Conservation (phyloP, 2,113 vertebrate species). For the Trichomycterus rosablanca region DNA sequence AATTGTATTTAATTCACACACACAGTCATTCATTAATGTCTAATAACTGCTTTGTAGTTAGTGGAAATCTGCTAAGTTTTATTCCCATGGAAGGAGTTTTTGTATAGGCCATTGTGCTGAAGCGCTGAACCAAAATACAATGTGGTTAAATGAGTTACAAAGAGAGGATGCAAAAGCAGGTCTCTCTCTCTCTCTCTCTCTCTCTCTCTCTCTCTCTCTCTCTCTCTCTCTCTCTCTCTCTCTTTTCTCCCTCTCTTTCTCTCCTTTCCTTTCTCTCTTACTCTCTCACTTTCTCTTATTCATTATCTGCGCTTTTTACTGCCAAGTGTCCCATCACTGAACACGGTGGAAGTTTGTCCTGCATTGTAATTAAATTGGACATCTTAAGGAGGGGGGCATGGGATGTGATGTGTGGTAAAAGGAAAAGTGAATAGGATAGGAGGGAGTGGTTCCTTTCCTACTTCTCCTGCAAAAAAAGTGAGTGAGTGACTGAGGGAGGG, state of each 20-base stretch:
- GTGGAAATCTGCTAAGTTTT: neutral
- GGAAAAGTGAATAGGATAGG: neutral
- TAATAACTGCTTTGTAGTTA: no score
- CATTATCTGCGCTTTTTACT: neutral
- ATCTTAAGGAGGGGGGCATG: neutral
- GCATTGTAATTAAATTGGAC: conserved; percentile 27
- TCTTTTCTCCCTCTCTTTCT: neutral
- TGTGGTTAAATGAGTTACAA: conserved; percentile 32
- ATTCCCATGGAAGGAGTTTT: conserved; percentile 10
- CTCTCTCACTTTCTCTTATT: neutral
- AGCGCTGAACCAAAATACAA: conserved; percentile 15
- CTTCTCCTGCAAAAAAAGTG: conserved; percentile 21
- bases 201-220: neutral
- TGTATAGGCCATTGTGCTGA: neutral
- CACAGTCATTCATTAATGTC: no score
- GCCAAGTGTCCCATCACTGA: conserved; percentile 30
- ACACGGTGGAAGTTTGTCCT: neutral
- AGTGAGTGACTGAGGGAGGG: conserved; percentile 34
- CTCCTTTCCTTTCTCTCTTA: neutral
- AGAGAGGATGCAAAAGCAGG: neutral
- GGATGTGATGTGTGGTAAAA: conserved; percentile 27
- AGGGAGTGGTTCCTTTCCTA: conserved; percentile 25
- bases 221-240: neutral
- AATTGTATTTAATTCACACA: no score
- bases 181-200: neutral